These are phyloP conservation scores for Poecilia gillii DNA, from an alignment of 2,797 vertebrate species.

Conservation along the genomic window DNA sequence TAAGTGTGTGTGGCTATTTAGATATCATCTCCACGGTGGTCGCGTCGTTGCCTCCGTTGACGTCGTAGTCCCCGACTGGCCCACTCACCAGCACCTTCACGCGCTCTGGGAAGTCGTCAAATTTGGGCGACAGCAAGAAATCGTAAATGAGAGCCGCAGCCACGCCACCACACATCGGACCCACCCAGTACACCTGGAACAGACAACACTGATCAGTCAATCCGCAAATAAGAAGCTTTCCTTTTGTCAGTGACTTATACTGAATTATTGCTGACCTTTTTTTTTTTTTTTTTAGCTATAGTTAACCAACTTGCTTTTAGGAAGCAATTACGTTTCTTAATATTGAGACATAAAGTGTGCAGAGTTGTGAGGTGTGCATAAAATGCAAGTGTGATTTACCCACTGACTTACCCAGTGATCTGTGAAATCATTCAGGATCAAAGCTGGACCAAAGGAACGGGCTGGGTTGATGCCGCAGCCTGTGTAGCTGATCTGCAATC, in stretches of 20 bases:
- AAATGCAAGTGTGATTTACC: constrained; percentile 1
- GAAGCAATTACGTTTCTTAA: constrained; percentile 46
- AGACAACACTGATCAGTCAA: constrained; percentile 23
- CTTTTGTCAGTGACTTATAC: constrained; percentile 13
- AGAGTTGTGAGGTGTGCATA: constrained; percentile 33
- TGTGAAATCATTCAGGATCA: constrained; percentile 85
- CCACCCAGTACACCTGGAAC: constrained; percentile 95
- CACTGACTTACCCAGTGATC: constrained; percentile 91
- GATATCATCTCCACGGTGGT: constrained; percentile 92
- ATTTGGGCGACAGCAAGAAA: constrained; percentile 91
- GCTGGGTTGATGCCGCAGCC: constrained; percentile 97
- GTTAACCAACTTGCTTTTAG: constrained; percentile 57
- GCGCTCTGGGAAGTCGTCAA: constrained; percentile 87
- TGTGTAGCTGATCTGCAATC: constrained; percentile 92
- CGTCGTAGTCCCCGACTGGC: constrained; percentile 90
- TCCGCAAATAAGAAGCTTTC: constrained; percentile 7
- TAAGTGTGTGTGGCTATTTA: constrained; percentile 74
- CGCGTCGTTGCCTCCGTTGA: constrained; percentile 86
- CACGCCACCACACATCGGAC: constrained; percentile 91
- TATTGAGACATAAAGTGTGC: constrained; percentile 34
- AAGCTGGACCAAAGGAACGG: constrained; percentile 93
- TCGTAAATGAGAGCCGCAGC: constrained; percentile 92
- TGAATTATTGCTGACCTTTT: neutral
- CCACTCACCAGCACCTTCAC: constrained; percentile 92
- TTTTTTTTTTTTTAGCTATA: constrained; percentile 4